Evolutionary conservation across 2,797 vertebrate species (phyloP).

Genomic region (Cygnus olor): DNA sequence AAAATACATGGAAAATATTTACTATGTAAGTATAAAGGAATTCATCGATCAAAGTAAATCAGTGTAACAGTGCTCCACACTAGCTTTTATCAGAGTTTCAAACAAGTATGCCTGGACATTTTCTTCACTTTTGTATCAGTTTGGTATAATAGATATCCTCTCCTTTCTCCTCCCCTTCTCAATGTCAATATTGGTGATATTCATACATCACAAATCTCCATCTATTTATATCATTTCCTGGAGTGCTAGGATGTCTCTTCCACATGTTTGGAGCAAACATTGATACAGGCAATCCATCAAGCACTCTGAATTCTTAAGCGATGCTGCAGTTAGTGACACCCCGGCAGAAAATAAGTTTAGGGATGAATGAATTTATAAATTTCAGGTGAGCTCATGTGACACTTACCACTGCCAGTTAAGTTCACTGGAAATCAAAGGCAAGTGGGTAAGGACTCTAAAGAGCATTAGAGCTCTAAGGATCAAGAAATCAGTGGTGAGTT

Average conservation of each 20-base stretch:
- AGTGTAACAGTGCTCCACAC: neutral
- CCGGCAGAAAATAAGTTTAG: neutral
- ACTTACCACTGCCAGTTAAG: neutral
- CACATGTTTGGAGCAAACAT: neutral
- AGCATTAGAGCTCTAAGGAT: neutral
- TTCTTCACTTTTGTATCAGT: neutral
- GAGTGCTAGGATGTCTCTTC: neutral
- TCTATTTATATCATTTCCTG: neutral
- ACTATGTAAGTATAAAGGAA: neutral
- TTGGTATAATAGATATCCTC: neutral
- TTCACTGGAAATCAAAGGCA: neutral
- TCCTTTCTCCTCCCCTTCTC: neutral
- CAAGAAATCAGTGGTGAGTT: neutral
- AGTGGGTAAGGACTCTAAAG: neutral
- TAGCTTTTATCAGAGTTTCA: neutral
- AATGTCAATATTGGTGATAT: neutral
- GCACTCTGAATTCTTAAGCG: neutral
- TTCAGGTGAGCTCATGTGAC: neutral
- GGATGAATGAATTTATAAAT: neutral
- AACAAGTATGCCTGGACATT: neutral
- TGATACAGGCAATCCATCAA: neutral
- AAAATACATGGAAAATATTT: neutral
- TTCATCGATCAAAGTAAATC: neutral
- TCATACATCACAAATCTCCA: neutral
- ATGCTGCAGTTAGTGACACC: neutral